Base-by-base conservation (phyloP, 1,140 invertebrate genomes). In the Drosophila ironensis region DNA sequence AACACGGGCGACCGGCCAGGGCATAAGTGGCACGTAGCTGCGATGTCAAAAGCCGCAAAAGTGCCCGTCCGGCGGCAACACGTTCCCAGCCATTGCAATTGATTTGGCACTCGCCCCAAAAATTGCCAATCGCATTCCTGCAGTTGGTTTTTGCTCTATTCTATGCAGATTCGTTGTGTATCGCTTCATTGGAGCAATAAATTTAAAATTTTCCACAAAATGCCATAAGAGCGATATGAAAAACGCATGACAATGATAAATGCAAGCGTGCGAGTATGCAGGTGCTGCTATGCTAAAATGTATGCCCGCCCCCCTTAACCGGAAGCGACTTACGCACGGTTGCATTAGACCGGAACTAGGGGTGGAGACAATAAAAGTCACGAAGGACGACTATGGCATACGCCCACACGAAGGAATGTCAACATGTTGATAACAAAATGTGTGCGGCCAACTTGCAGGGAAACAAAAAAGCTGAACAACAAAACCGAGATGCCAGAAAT, bases 381-480 rank as follows among this genome's bases (percentile, higher is more conserved):
- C 20, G 22, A 30, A 8, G 35, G 3, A n/a, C 3, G 40, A 19
- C 7, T 12, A 30, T 16, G 17, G 28, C 12, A 16, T 37, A 16
- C 33, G 33, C 27, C 17, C 38, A 44, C 47, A 51, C 77, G 60
- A 59, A 64, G 50, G 80, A 84, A 73, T 82, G 78, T 82, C 78
- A 82, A 84, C 78, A 82, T 70, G 78, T 78, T 84, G 78, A 82
- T 82, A 82, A 86, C 69, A 78, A 78, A 77, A 82, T 60, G 51
- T 48, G 54, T 54, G 47, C 42, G 37, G 14, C 41, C 11, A 12
- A 61, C 30, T 38, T 37, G 42, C 57, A 63, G 24, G 25, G 22
- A 33, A 41, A 28, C 11, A 40, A 69, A 56, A 19, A 45, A 47
- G 45, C 41, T 72, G 20, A 22, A 30, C 6, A 12, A 33, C 11